These are phyloP conservation scores for Lichenostomus cassidix DNA, from an alignment of 2,113 vertebrate genomes.

Conservation along the genomic window DNA sequence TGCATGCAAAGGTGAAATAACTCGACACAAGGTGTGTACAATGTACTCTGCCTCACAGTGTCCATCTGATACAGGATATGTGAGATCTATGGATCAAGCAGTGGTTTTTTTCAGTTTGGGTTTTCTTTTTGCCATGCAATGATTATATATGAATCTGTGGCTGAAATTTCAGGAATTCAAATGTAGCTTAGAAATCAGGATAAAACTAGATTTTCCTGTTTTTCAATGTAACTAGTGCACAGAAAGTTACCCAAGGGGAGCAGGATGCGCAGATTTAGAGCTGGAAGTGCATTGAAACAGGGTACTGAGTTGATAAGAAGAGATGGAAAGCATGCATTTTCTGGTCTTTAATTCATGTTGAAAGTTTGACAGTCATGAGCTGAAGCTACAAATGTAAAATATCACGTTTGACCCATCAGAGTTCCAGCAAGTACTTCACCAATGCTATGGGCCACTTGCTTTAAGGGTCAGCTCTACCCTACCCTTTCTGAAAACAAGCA, in stretches of 20 bases:
- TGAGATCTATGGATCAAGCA: not conserved
- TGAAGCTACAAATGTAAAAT: not conserved
- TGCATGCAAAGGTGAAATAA: not conserved
- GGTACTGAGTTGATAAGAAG: not conserved
- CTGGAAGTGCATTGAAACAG: not conserved
- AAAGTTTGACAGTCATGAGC: fast-evolving
- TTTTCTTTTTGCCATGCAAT: not conserved
- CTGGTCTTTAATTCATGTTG: not conserved
- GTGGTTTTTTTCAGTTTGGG: not conserved
- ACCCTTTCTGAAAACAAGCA: not conserved
- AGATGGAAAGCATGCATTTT: not conserved
- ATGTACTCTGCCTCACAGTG: not conserved
- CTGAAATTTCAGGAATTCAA: not conserved
- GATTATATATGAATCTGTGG: not conserved
- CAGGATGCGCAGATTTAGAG: not conserved
- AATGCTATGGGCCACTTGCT: not conserved
- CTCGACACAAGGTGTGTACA: not conserved
- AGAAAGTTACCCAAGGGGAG: fast-evolving
- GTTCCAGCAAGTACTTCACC: not conserved
- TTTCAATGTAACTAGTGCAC: not conserved
- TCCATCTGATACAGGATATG: not conserved
- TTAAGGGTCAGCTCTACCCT: not conserved
- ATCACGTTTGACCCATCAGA: fast-evolving
- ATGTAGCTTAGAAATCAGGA: not conserved
- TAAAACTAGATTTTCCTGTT: not conserved